phyloP scores from a whole-genome alignment of 2,113 vertebrate species.

The Rhinoderma darwinii region DNA sequence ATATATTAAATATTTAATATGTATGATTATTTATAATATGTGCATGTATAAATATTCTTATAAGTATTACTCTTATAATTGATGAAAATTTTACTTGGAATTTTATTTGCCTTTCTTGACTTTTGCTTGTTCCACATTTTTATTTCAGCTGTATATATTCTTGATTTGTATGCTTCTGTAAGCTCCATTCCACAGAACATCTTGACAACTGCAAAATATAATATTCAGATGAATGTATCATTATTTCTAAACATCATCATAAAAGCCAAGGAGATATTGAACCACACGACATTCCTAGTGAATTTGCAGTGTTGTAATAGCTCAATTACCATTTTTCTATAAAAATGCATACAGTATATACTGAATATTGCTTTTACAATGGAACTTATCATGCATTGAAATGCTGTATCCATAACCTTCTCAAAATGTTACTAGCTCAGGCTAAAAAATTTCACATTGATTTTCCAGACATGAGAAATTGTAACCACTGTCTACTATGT shows the following conservation, averaged over 20 bases:
- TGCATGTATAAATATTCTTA: no score
- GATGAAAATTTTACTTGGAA: not conserved
- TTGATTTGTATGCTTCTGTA: not conserved
- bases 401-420: not conserved
- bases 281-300: not conserved
- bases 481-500: not conserved
- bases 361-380: not conserved
- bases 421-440: not conserved
- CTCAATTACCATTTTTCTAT: conserved; percentile 8
- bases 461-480: not conserved
- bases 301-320: not conserved
- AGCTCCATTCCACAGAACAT: not conserved
- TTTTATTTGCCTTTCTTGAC: not conserved
- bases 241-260: conserved; percentile 18
- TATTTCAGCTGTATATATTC: not conserved
- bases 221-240: conserved; percentile 22
- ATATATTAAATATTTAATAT: no score
- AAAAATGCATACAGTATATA: not conserved
- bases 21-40: no score
- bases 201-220: conserved; percentile 11
- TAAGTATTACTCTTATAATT: not conserved
- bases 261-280: not conserved
- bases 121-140: not conserved
- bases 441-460: not conserved
- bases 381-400: not conserved